Base-by-base conservation (phyloP, 2,888 invertebrate genomes). In the Hedya salicella region DNA sequence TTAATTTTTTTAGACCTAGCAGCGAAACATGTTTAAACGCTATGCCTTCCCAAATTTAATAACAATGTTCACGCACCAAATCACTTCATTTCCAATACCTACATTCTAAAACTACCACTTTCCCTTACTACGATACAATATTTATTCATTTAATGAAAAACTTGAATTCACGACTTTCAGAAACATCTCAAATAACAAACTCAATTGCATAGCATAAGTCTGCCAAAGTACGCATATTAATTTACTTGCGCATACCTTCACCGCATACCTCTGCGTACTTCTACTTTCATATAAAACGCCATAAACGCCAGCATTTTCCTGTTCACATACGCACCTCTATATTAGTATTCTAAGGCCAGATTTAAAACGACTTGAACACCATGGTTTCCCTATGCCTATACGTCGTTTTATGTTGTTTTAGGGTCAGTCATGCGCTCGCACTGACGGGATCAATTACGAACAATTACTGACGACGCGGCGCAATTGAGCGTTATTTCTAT, bases 391-490 rank as follows among this genome's bases (percentile, higher is more conserved):
- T 3, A 30, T 17, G 13, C 30, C 8, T 16, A 46, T 17, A 46
- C 44, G 19, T 40, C 21, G 42, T 19, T 19, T 32, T 25, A 25
- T 25, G 25, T 25, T 0, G 6, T 36, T 11, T 9, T 36, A 36
- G 11, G 36, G 53, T 32, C 42, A 42, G 25, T 46, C 46, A 32
- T 57, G 36, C 39, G 60, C 65, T 66, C 59, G 63, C 75, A 76
- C 75, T 75, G 74, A 74, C 74, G 71, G 70, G 70, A 71, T 71
- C 80, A 85, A 85, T 84, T 85, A 83, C 68, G 68, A 66, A 67
- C 82, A 85, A 85, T 84, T 85, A 83, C 70, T 54, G 72, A 48
- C 70, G 77, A 73, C 79, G 78, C 76, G 73, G 75, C 79, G 80
- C 82, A 84, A 83, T 83, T 82, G 82, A 72, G 57, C 69, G 69